phyloP scores from a whole-genome alignment of 2,113 vertebrate genomes.

The Saccopteryx leptura region DNA sequence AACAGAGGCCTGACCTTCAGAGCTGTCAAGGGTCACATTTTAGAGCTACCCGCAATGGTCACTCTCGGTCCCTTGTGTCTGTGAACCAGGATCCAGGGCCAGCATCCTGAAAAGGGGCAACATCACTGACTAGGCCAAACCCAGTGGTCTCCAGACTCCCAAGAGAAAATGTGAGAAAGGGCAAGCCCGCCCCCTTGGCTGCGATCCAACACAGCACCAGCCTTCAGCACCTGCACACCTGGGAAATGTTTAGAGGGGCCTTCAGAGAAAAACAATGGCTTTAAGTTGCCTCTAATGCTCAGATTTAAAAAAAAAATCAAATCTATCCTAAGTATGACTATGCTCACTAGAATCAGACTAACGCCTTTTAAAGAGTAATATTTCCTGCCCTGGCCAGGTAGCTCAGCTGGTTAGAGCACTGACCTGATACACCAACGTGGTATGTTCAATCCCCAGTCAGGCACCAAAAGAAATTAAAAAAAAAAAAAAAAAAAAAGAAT shows the following conservation, averaged over 20 bases:
- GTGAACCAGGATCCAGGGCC: not conserved
- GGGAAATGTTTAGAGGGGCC: not conserved
- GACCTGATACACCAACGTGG: too few species aligned
- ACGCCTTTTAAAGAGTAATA: not conserved
- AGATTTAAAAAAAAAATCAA: not conserved
- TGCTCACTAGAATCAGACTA: not conserved
- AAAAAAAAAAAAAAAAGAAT: too few species aligned
- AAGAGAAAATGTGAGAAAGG: not conserved
- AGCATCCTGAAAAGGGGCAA: not conserved
- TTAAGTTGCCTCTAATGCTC: not conserved
- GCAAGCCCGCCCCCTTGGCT: not conserved
- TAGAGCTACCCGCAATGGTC: not conserved
- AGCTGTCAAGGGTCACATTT: not conserved
- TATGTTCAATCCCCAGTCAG: too few species aligned
- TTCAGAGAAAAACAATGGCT: not conserved
- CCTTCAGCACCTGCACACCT: not conserved
- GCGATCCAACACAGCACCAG: not conserved
- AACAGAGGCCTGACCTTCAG: not conserved
- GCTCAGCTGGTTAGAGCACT: too few species aligned
- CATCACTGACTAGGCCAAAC: not conserved
- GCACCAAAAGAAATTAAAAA: too few species aligned
- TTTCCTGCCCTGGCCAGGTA: too few species aligned
- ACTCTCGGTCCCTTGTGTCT: not conserved
- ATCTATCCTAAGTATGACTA: not conserved
- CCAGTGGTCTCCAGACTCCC: not conserved